These are phyloP conservation scores for Sphecodes monilicornis DNA, from an alignment of 2,888 invertebrate species.

Conservation along the genomic window DNA sequence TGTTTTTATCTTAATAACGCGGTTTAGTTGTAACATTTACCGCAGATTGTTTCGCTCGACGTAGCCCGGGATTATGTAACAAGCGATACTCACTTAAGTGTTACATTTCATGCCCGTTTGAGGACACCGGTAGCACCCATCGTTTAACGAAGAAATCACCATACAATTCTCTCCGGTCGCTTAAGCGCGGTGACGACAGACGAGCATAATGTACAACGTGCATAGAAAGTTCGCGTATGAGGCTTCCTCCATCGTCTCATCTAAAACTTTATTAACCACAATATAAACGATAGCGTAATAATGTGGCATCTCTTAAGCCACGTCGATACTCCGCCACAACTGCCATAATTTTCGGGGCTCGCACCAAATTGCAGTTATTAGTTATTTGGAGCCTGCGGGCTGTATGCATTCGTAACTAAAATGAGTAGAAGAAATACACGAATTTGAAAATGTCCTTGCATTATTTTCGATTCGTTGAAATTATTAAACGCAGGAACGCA, in stretches of 20 bases:
- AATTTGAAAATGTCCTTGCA: too few relatives aligned
- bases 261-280: conserved; percentile 17
- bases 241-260: conserved; percentile 23
- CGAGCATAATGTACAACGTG: conserved; percentile 46
- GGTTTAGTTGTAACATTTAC: not conserved
- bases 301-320: conserved; percentile 6
- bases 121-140: conserved; percentile 46
- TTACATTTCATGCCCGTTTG: conserved; percentile 17
- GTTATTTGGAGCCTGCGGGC: not conserved
- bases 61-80: not conserved
- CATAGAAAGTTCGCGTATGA: conserved; percentile 28
- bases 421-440: too few relatives aligned
- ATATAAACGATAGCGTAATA: conserved; percentile 27
- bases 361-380: not conserved
- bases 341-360: not conserved
- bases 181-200: conserved; percentile 70
- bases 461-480: too few relatives aligned
- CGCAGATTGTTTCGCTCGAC: not conserved
- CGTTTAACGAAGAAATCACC: conserved; percentile 68
- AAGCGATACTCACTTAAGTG: conserved; percentile 1
- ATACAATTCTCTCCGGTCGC: conserved; percentile 72
- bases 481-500: too few relatives aligned
- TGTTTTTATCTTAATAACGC: too few relatives aligned
- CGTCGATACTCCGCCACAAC: not conserved
- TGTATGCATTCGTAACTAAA: not conserved